phyloP scores from a whole-genome alignment of 2,113 vertebrate genomes.

The Uria lomvia region DNA sequence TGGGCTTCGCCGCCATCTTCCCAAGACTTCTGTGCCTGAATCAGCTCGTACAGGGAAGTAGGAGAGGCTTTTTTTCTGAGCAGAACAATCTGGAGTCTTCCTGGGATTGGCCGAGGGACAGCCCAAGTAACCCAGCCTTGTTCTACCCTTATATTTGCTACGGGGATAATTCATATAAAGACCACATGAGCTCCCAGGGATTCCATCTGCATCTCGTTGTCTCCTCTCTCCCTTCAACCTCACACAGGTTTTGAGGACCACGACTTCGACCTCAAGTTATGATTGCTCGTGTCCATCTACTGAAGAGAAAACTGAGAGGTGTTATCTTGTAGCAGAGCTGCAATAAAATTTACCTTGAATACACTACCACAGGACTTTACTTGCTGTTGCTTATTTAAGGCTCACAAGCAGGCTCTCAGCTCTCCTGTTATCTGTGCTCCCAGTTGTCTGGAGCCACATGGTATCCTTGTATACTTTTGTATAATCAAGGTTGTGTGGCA shows the following conservation, averaged over 20 bases:
- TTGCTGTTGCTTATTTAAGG: neutral
- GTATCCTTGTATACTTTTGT: neutral
- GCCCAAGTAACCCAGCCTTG: neutral
- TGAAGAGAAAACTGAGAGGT: neutral
- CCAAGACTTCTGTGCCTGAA: neutral
- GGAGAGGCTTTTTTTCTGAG: neutral
- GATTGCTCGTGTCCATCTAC: neutral
- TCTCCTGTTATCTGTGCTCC: neutral
- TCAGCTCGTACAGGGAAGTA: neutral
- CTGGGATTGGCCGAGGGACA: no score
- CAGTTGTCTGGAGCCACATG: accelerated
- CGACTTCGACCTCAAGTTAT: neutral
- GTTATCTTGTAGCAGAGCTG: neutral
- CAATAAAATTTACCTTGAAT: neutral
- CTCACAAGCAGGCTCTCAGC: neutral
- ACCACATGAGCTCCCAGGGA: neutral
- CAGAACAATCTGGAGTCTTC: neutral
- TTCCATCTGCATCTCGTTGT: neutral
- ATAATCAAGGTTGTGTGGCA: neutral
- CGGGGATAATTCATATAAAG: neutral
- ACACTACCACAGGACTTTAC: neutral
- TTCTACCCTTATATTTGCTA: neutral
- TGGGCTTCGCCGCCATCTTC: neutral
- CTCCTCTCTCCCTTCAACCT: neutral
- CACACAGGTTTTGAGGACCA: neutral